A percentile compares a stretch with the other conserved stretches of the same genome.
Conservation (phyloP, 2,888 invertebrate species). For the Thymelicus lineola region DNA sequence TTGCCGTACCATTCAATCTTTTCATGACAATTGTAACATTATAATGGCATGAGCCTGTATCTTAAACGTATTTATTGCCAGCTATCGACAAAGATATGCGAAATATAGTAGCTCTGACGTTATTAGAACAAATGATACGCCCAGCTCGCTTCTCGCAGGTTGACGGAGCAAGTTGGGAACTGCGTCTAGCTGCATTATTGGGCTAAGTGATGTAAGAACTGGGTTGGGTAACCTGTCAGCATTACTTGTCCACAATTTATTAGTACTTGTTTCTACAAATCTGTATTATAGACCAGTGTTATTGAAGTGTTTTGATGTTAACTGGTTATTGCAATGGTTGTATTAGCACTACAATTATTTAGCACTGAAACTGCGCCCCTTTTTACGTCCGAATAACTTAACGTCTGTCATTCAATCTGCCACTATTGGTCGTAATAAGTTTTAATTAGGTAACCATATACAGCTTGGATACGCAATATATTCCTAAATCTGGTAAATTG, state of each 20-base stretch:
- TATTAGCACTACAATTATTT: background rate
- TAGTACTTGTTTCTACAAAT: slow-evolving; percentile 6
- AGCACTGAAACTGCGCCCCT: background rate
- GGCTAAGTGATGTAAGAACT: background rate
- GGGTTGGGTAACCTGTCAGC: slow-evolving; percentile 10
- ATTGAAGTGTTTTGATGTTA: slow-evolving; percentile 8
- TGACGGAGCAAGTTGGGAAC: slow-evolving; percentile 9
- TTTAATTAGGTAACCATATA: too few species aligned
- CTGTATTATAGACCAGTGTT: background rate
- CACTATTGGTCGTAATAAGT: too few species aligned
- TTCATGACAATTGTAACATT: slow-evolving; percentile 34
- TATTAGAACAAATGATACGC: slow-evolving; percentile 30
- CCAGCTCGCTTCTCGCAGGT: slow-evolving; percentile 19
- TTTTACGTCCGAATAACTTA: background rate
- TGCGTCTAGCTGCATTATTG: background rate
- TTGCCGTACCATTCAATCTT: background rate
- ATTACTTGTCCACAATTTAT: slow-evolving; percentile 1
- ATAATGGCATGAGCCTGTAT: slow-evolving; percentile 33
- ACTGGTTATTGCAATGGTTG: too few species aligned
- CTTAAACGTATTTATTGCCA: slow-evolving; percentile 34
- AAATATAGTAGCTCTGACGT: slow-evolving; percentile 32
- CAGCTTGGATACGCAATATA: too few species aligned
- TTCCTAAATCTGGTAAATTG: too few species aligned
- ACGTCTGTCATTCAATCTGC: background rate
- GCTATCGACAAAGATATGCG: slow-evolving; percentile 24